Conservation (phyloP, 2,888 invertebrate genomes). For the Phrixothrix hirtus region DNA sequence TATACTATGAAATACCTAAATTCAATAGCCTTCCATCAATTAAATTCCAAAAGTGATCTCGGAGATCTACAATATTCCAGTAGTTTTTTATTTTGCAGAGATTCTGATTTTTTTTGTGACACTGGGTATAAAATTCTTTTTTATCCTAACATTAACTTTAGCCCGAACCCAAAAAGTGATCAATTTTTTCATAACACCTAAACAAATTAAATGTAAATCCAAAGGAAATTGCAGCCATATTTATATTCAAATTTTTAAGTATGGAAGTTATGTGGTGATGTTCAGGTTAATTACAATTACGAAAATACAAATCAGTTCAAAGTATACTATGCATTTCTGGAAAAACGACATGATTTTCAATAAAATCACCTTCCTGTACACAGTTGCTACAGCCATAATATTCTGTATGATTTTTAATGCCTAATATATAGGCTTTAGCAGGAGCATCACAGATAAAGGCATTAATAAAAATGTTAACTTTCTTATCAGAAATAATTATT, state of each 20-base stretch:
- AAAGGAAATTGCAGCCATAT: constrained; percentile 1
- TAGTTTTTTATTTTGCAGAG: constrained; percentile 1
- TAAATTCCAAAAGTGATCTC: constrained; percentile 1
- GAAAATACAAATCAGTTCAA: constrained; percentile 1
- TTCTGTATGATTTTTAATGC: too few relatives aligned
- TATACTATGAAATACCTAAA: constrained; percentile 2
- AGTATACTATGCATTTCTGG: too few relatives aligned
- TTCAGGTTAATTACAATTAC: background rate
- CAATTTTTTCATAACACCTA: constrained; percentile 1
- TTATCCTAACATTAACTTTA: background rate
- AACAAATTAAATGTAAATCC: constrained; percentile 3
- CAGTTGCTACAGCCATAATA: too few relatives aligned
- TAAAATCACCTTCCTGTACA: too few relatives aligned
- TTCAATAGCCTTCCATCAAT: constrained; percentile 2
- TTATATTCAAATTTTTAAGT: background rate
- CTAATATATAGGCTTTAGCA: too few relatives aligned
- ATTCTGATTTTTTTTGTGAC: background rate
- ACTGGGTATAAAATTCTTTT: background rate
- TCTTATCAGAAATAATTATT: background rate
- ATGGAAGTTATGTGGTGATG: background rate
- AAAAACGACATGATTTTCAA: too few relatives aligned
- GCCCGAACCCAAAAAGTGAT: background rate
- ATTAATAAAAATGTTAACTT: background rate
- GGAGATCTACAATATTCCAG: background rate
- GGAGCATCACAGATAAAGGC: too few relatives aligned